These are phyloP conservation scores for Chelonus insularis DNA, from an alignment of 1,140 invertebrate species.

Conservation along the genomic window DNA sequence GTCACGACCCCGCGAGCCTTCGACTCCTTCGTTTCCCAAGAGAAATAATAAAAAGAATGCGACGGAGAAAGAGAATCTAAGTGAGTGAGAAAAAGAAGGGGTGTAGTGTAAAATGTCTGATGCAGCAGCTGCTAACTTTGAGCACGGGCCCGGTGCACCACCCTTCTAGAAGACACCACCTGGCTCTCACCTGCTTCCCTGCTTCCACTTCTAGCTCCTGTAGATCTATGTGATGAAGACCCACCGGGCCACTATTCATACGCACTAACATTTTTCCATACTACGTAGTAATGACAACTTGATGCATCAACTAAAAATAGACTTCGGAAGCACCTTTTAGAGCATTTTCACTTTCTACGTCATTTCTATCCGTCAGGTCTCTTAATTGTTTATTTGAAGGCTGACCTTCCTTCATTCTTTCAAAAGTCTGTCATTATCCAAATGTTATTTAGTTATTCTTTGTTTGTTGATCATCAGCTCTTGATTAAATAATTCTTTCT, in stretches of 20 bases:
- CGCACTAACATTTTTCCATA: slow-evolving; percentile 5
- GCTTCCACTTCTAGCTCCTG: slow-evolving; percentile 12
- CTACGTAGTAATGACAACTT: neutral
- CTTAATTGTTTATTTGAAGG: no score
- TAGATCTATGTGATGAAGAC: slow-evolving; percentile 1
- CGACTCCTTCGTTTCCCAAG: neutral
- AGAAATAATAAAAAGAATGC: neutral
- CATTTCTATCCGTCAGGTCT: no score
- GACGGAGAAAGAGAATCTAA: slow-evolving; percentile 9
- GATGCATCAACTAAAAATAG: no score
- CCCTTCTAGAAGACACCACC: slow-evolving; percentile 36
- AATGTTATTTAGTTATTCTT: no score
- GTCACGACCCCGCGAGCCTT: neutral
- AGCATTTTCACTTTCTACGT: no score
- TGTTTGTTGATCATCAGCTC: no score
- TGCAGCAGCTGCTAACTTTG: slow-evolving; percentile 45
- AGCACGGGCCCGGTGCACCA: slow-evolving; percentile 45
- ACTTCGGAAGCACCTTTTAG: no score
- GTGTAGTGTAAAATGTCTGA: slow-evolving; percentile 32
- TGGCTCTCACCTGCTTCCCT: slow-evolving; percentile 32
- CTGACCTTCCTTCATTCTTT: no score
- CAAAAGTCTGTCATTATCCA: no score
- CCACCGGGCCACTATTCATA: slow-evolving; percentile 35
- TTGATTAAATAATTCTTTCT: no score
- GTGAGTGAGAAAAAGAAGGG: slow-evolving; percentile 24